phyloP scores from a whole-genome alignment of 1,140 invertebrate species.

The Chrysomallon squamiferum region DNA sequence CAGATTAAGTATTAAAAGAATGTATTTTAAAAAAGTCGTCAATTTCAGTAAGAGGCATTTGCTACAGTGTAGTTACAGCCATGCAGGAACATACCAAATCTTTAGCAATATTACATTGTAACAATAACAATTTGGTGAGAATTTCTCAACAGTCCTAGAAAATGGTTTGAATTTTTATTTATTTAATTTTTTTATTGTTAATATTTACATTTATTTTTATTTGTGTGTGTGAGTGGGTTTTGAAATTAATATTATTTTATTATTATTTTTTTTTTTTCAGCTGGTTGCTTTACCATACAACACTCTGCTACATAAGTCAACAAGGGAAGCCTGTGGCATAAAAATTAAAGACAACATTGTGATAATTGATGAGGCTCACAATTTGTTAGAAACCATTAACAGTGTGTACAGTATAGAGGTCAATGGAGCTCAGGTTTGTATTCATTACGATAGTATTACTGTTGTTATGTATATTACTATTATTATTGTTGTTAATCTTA shows the following conservation, averaged over 20 bases:
- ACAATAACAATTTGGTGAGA: no score
- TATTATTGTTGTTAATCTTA: not conserved
- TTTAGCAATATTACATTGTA: no score
- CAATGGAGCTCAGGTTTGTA: constrained; percentile 68
- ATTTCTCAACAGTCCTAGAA: no score
- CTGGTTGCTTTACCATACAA: constrained; percentile 66
- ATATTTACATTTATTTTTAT: not conserved
- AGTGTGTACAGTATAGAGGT: constrained; percentile 83
- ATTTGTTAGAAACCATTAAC: constrained; percentile 89
- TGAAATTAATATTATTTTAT: not conserved
- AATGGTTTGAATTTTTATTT: no score
- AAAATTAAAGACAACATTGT: constrained; percentile 84
- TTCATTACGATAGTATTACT: no score
- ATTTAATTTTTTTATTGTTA: not conserved
- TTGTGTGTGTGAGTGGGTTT: not conserved
- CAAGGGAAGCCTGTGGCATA: constrained; percentile 84
- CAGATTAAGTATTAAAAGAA: no score
- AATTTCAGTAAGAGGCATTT: no score
- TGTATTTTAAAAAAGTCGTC: no score
- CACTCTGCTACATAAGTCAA: constrained; percentile 83
- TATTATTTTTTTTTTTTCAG: constrained; percentile 31
- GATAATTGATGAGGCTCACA: constrained; percentile 97
- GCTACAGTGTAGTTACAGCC: no score
- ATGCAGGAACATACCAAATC: no score
- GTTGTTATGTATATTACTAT: not conserved